A percentile compares a stretch with the other conserved stretches of the same genome.
phyloP scores from a whole-genome alignment of 2,888 invertebrate species.

The Ornithoptera priamus region DNA sequence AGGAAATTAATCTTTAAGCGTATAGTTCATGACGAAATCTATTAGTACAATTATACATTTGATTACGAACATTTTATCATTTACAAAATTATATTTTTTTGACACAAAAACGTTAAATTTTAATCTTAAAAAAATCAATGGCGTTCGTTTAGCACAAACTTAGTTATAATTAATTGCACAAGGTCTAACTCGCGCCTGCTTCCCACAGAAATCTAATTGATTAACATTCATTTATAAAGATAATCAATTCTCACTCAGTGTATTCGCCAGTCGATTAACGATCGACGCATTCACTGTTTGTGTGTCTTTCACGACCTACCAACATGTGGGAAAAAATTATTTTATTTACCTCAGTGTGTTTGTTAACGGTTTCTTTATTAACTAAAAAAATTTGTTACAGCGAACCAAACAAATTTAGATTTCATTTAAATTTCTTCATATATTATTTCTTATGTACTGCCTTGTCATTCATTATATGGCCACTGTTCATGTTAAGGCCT shows the following conservation, averaged over 20 bases:
- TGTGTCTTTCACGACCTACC: background rate
- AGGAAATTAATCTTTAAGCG: no score
- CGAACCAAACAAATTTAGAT: constrained; percentile 54
- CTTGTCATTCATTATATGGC: constrained; percentile 49
- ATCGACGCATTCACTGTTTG: constrained; percentile 3
- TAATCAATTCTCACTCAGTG: constrained; percentile 17
- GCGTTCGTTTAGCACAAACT: background rate
- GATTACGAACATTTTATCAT: background rate
- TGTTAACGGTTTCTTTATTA: constrained; percentile 15
- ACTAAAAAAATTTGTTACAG: constrained; percentile 32
- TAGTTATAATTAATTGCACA: constrained; percentile 5
- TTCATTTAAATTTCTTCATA: constrained; percentile 49
- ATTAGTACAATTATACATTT: no score
- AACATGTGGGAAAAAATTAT: constrained; percentile 27
- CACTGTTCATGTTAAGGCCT: constrained; percentile 56
- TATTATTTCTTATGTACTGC: constrained; percentile 48
- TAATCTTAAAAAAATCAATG: background rate
- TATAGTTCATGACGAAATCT: no score
- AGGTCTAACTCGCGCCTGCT: constrained; percentile 13
- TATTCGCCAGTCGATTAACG: constrained; percentile 11
- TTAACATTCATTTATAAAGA: constrained; percentile 10
- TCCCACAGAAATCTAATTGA: constrained; percentile 3
- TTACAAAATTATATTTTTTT: background rate
- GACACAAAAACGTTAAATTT: background rate
- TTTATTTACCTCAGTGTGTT: constrained; percentile 14